phyloP scores from a whole-genome alignment of 2,888 invertebrate species.

The Hydroisotoma schaefferi region DNA sequence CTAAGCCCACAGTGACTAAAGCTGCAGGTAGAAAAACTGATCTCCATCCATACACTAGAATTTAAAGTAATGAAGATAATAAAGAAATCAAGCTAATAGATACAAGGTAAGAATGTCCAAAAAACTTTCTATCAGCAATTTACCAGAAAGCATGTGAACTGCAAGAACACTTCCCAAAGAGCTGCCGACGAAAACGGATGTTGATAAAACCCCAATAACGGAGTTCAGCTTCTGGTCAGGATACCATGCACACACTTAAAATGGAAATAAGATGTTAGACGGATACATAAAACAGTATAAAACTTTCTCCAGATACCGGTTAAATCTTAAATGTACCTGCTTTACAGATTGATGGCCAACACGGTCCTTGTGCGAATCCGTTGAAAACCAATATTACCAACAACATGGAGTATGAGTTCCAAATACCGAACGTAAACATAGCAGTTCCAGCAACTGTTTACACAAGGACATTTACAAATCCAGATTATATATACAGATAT shows the following conservation, averaged over 20 bases:
- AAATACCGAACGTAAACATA: constrained; percentile 54
- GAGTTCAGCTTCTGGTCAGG: constrained; percentile 53
- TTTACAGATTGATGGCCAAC: constrained; percentile 56
- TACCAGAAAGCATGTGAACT: constrained; percentile 51
- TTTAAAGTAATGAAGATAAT: not conserved
- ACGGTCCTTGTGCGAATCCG: constrained; percentile 54
- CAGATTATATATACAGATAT: not conserved
- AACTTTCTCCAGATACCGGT: too few species aligned
- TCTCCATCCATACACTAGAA: constrained; percentile 52
- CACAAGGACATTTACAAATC: not conserved
- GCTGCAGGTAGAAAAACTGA: constrained; percentile 52
- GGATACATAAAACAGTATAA: not conserved
- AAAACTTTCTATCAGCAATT: too few species aligned
- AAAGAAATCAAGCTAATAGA: not conserved
- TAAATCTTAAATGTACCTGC: too few species aligned
- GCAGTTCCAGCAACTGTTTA: constrained; percentile 51
- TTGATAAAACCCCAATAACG: constrained; percentile 55
- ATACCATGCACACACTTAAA: constrained; percentile 54
- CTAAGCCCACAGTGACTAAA: constrained; percentile 51
- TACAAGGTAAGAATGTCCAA: too few species aligned
- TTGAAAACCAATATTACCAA: constrained; percentile 53
- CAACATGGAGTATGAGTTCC: constrained; percentile 51
- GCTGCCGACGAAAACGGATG: constrained; percentile 55
- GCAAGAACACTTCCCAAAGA: constrained; percentile 54
- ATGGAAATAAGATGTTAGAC: too few species aligned